phyloP scores from a whole-genome alignment of 2,113 vertebrate species.

The Glareola pratincola region DNA sequence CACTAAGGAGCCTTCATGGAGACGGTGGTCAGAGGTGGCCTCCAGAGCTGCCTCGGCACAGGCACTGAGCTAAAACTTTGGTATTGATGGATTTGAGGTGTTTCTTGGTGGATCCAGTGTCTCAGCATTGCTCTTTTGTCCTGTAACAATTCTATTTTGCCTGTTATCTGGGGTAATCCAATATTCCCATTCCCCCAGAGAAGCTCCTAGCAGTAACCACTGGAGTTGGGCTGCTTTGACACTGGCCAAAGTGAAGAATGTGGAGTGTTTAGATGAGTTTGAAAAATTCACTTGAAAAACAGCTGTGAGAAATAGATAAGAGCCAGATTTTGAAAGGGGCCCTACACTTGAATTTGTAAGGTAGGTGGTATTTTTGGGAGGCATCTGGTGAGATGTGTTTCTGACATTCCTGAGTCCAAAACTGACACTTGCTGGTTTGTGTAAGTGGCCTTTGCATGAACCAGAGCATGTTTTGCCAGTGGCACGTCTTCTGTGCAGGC shows the following conservation, averaged over 20 bases:
- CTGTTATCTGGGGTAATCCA: background rate
- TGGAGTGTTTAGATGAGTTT: background rate
- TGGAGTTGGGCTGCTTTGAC: background rate
- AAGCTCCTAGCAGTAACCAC: background rate
- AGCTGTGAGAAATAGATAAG: background rate
- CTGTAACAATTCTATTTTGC: background rate
- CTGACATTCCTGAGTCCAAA: background rate
- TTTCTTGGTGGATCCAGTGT: background rate
- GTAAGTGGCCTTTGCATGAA: fast-evolving
- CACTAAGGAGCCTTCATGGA: background rate
- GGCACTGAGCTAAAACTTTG: background rate
- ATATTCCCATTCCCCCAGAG: background rate
- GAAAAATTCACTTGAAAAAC: background rate
- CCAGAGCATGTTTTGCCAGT: background rate
- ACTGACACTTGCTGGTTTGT: background rate
- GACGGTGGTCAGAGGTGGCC: background rate
- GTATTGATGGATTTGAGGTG: background rate
- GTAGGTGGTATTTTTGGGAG: background rate
- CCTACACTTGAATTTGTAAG: background rate
- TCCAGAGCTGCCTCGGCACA: fast-evolving
- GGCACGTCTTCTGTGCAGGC: fast-evolving
- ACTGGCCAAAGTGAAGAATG: background rate
- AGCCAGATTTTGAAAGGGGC: background rate
- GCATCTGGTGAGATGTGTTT: background rate
- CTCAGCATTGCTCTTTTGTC: background rate